Evolutionary conservation across 2,113 vertebrate genomes (phyloP).

Genomic region (Chelonoidis abingdonii): DNA sequence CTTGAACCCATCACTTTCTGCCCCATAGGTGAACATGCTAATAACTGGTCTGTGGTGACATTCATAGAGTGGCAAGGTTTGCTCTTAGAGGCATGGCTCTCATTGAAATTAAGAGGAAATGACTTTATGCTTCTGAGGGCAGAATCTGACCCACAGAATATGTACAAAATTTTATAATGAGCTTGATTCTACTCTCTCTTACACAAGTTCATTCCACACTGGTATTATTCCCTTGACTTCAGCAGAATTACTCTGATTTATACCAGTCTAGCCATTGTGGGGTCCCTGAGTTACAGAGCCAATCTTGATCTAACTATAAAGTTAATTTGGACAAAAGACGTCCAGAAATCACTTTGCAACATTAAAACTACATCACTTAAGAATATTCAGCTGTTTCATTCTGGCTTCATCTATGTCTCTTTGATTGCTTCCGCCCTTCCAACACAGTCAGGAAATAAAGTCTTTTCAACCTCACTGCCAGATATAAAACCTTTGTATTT

Average conservation of each 20-base stretch:
- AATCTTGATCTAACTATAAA: conserved; percentile 4
- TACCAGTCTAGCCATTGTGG: not conserved
- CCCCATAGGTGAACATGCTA: not conserved
- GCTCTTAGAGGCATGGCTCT: not conserved
- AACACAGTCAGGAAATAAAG: conserved; percentile 11
- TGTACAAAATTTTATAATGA: not conserved
- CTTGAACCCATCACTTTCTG: not conserved
- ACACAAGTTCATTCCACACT: not conserved
- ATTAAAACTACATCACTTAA: not conserved
- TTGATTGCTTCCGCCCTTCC: not conserved
- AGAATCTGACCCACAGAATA: not conserved
- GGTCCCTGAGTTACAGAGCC: not conserved
- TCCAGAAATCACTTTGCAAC: not conserved
- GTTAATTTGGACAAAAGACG: not conserved
- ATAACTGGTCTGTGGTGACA: rapidly evolving
- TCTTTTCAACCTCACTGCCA: not conserved
- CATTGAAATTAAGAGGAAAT: not conserved
- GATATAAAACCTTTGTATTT: conserved; percentile 23
- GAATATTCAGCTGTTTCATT: not conserved
- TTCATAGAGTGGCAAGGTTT: not conserved
- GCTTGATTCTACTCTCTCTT: not conserved
- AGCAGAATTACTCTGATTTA: not conserved
- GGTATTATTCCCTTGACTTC: not conserved
- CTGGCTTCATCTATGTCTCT: not conserved
- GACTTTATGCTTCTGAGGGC: not conserved